These are phyloP conservation scores for Leptodactylus fuscus DNA, from an alignment of 2,113 vertebrate genomes.

Conservation along the genomic window DNA sequence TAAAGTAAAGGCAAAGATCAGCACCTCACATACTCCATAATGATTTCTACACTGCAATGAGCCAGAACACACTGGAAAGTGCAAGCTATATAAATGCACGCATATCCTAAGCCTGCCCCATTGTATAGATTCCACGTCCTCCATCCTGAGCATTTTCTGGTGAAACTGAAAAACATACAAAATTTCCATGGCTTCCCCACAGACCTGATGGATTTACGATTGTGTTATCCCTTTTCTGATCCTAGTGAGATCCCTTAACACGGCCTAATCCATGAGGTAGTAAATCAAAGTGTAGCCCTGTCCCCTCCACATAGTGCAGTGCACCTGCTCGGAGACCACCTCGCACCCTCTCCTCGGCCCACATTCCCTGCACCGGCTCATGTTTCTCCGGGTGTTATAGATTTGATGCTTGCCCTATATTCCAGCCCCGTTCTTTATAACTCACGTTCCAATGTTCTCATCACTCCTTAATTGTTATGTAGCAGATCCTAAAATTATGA, in stretches of 20 bases:
- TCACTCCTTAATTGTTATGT: too few relatives aligned
- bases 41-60: too few relatives aligned
- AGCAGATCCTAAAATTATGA: too few relatives aligned
- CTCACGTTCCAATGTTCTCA: too few relatives aligned
- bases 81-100: too few relatives aligned
- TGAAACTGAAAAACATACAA: background rate
- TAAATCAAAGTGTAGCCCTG: background rate
- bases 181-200: background rate
- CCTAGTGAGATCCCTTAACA: conserved; percentile 2
- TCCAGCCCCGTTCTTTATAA: background rate
- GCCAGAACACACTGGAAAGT: too few relatives aligned
- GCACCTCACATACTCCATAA: too few relatives aligned
- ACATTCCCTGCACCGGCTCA: background rate
- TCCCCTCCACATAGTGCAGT: background rate
- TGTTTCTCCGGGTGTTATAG: too few relatives aligned
- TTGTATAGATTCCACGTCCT: too few relatives aligned
- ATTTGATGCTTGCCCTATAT: background rate
- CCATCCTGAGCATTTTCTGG: background rate
- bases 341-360: background rate
- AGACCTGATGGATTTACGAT: conserved; percentile 2
- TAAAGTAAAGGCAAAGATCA: too few relatives aligned
- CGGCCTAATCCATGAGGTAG: background rate
- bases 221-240: conserved; percentile 3
- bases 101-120: too few relatives aligned
- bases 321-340: conserved; percentile 13